Base-by-base conservation (phyloP, 2,888 invertebrate genomes). In the Liopterus haemorrhoidalis region DNA sequence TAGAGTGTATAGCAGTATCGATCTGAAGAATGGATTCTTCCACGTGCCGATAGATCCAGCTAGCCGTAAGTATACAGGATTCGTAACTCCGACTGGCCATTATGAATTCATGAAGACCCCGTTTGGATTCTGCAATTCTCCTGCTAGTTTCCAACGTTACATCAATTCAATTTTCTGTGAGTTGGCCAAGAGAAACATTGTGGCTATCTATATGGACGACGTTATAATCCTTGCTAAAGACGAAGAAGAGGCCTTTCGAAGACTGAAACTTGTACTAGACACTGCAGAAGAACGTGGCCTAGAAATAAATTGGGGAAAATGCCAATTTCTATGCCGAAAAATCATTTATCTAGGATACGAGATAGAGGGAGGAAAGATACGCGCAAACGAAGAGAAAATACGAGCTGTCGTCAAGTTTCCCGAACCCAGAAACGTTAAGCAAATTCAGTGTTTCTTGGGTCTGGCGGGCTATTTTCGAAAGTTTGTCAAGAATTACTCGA, bases 401-500 rank as follows among this genome's bases (percentile, higher is more conserved):
- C 20, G 22, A 11, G 36, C 33, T 4, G 19, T 33, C 2, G n/a
- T 8, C 20, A 11, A 22, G 20, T 36, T 21, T 22, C 36, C 36
- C 3, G 36, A 36, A 11, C 36, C 22, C 3, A n/a, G 22, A 37
- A 25, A 37, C 4, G 9, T 24, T 3, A 2, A 6, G 4, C 22
- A 37, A 37, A 22, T 37, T 2, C 21, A 37, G 15, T 2, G 24
- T 15, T 37, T 37, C 11, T 9, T 36, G 5, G 36, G 22, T 11
- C 15, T 24, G 2, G 25, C 22, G 6, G 22, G 22, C 9, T 22
- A 22, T 9, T 22, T 22, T 19, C 9, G 22, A 6, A 22, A 22
- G 9, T 40, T 57, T 4, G 15, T 46, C 14, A 43, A 52, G 31
- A 55, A 54, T 31, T 24, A 53, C 12, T 52, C 53, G 9, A 22